These are phyloP conservation scores for Brienomyrus brachyistius DNA, from an alignment of 2,113 vertebrate genomes.

Conservation along the genomic window DNA sequence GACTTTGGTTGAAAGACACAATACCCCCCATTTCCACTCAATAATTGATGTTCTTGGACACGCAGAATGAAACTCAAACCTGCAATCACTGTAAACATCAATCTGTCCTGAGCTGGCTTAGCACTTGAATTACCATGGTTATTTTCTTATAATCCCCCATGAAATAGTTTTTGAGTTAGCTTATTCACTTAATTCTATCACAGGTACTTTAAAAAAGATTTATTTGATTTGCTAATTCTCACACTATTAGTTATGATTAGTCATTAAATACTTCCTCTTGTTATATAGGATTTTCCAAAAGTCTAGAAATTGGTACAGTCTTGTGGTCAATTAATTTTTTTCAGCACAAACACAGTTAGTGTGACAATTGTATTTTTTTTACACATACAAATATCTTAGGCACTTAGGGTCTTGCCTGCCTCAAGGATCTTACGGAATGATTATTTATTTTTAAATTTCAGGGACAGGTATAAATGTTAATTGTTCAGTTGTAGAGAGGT, in stretches of 20 bases:
- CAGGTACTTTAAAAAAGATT: neutral
- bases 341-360: neutral
- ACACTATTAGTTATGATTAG: neutral
- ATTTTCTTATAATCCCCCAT: neutral
- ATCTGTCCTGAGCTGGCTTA: neutral
- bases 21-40: neutral
- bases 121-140: neutral
- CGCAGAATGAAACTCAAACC: neutral
- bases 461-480: neutral
- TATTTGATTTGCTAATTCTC: neutral
- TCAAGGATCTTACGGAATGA: neutral
- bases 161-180: neutral
- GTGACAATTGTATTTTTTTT: neutral
- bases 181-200: neutral
- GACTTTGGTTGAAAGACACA: neutral
- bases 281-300: neutral
- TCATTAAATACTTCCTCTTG: neutral
- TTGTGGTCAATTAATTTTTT: neutral
- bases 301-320: neutral
- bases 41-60: neutral
- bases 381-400: neutral
- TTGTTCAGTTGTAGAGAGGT: neutral
- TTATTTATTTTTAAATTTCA: neutral
- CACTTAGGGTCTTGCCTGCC: neutral
- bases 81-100: neutral